Evolutionary conservation across 2,888 invertebrate genomes (phyloP), one percentile per base, ranked within the genome.

Genomic region (Andrena fulva): DNA sequence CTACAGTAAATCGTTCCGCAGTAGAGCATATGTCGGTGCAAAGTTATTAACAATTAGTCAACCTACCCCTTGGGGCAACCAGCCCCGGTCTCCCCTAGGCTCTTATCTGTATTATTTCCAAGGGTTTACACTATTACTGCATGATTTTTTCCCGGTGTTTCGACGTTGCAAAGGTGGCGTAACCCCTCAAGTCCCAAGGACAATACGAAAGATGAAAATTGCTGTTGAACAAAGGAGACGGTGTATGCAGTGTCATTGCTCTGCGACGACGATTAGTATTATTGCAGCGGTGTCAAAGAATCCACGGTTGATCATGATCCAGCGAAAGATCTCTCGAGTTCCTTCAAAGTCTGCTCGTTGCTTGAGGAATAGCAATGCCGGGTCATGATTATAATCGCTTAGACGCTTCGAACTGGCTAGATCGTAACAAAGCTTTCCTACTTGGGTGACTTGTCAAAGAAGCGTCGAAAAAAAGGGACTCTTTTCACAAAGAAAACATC

Each of bases 371-470:
- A 29, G 54, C 24, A 29, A 29, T 54, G 54, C 42, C 16, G 54
- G 52, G 16, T 73, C 20, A 59, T 42, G 42, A 56, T 73, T 72
- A 63, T 54, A 27, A 52, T 52, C 35, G 71, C 16, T 42, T 62
- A 24, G 71, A 50, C 42, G 31, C 31, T 31, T 10, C 24, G 59
- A 42, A 70, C 33, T 50, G 5, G n/a, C 20, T 0, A 35, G n/a
- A 42, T 29, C 29, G 48, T 24, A n/a, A 62, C 62, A 71, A 63
- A 76, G 60, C 31, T 24, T 35, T 2, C 10, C 29, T 16, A 5
- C 24, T 63, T 62, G 42, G 54, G 16, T n/a, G 50, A 54, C 0
- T 54, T 31, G 42, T 71, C 76, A 76, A 76, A 76, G 76, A 7
- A 10, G 7, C 10, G 12, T n/a, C 24, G 12, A 31, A 10, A 54